Evolutionary conservation across 1,140 invertebrate species (phyloP).

Genomic region (Platyscapa corneri): DNA sequence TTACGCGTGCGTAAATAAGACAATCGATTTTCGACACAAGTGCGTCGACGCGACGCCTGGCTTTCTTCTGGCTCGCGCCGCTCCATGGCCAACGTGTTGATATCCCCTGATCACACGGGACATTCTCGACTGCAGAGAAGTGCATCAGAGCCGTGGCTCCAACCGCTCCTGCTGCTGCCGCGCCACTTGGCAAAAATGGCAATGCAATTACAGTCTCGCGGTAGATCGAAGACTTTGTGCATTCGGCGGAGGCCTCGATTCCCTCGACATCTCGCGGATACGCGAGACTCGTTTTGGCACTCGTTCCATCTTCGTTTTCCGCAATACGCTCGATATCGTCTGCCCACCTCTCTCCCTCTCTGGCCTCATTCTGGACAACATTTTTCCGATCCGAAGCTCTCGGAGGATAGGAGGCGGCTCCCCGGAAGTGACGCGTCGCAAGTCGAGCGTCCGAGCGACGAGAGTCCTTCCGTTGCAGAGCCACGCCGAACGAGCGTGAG

Average conservation of each 20-base stretch:
- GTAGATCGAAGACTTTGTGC: background rate
- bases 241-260: too few species aligned
- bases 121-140: background rate
- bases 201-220: background rate
- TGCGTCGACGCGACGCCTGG: background rate
- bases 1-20: constrained; percentile 2
- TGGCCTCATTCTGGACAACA: too few species aligned
- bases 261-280: background rate
- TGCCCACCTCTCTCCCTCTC: background rate
- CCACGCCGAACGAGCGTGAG: too few species aligned
- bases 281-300: background rate
- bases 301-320: background rate
- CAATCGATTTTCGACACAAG: background rate
- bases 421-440: background rate
- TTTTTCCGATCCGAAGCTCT: background rate
- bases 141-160: too few species aligned
- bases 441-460: background rate
- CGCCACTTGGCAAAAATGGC: background rate
- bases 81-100: too few species aligned
- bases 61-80: background rate
- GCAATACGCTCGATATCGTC: background rate
- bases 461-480: too few species aligned
- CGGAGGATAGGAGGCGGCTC: too few species aligned
- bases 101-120: too few species aligned
- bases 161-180: background rate